phyloP scores from a whole-genome alignment of 2,797 vertebrate species.

The Ibycter americanus region DNA sequence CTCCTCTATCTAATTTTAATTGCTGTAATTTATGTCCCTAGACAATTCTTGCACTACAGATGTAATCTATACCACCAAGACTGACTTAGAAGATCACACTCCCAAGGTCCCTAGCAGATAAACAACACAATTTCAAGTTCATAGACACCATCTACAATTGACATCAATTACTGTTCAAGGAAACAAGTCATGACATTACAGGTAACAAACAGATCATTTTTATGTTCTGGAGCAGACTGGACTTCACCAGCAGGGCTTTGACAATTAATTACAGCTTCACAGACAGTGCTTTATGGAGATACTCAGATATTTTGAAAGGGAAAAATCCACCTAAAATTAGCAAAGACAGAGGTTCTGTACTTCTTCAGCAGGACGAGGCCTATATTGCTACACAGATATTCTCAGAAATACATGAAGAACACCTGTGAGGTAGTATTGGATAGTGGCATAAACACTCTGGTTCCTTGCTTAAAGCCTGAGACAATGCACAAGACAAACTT shows the following conservation, averaged over 20 bases:
- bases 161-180: conserved; percentile 31
- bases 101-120: conserved; percentile 55
- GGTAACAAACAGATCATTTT: conserved; percentile 28
- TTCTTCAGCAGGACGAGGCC: background rate
- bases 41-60: conserved; percentile 63
- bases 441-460: background rate
- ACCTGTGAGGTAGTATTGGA: background rate
- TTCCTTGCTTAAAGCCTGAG: background rate
- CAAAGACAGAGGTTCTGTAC: background rate
- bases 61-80: conserved; percentile 65
- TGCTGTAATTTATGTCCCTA: conserved; percentile 75
- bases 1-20: conserved; percentile 74
- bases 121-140: conserved; percentile 55
- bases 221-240: background rate
- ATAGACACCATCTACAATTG: conserved; percentile 3
- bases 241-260: background rate
- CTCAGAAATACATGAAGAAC: background rate
- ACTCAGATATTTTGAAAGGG: background rate
- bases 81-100: conserved; percentile 41
- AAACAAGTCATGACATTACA: conserved; percentile 16
- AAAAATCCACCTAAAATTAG: background rate
- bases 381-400: background rate
- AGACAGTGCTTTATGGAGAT: background rate
- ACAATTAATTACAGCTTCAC: background rate
- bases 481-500: background rate